These are phyloP conservation scores for Melitaea cinxia DNA, from an alignment of 1,140 invertebrate genomes.

Conservation along the genomic window DNA sequence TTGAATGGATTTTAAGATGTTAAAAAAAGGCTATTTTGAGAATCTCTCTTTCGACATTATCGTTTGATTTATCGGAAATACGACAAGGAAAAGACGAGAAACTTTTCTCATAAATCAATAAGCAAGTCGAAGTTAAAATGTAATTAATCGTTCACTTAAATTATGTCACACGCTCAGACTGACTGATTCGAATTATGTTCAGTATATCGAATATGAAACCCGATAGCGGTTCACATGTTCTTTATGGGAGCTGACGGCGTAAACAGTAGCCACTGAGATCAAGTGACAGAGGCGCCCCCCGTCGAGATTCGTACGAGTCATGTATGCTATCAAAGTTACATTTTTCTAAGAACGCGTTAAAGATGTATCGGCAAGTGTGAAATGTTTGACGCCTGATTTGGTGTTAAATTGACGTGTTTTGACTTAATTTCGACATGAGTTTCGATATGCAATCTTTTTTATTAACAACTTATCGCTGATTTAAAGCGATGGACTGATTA, in stretches of 20 bases:
- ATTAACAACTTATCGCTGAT: background rate
- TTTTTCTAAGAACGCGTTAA: constrained; percentile 34
- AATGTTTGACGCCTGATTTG: constrained; percentile 32
- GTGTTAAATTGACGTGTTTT: constrained; percentile 16
- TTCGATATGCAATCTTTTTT: background rate
- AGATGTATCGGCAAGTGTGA: constrained; percentile 34
- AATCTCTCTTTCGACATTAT: no score
- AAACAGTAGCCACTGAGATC: constrained; percentile 70
- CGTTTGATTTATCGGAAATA: background rate
- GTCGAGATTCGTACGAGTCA: constrained; percentile 41
- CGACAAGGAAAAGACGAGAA: background rate
- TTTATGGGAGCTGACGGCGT: constrained; percentile 58
- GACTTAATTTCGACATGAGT: constrained; percentile 1
- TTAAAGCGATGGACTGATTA: background rate
- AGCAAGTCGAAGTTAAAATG: background rate
- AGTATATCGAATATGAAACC: constrained; percentile 66
- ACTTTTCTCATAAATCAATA: background rate
- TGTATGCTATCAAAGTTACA: constrained; percentile 28
- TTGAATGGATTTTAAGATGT: no score
- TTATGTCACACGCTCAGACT: constrained; percentile 45
- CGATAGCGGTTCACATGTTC: constrained; percentile 47
- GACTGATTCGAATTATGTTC: constrained; percentile 53
- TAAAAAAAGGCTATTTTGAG: no score
- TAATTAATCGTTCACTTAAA: constrained; percentile 18
- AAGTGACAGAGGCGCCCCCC: constrained; percentile 64